Conservation (phyloP, 2,797 vertebrate species). For the Epinephelus malabaricus region DNA sequence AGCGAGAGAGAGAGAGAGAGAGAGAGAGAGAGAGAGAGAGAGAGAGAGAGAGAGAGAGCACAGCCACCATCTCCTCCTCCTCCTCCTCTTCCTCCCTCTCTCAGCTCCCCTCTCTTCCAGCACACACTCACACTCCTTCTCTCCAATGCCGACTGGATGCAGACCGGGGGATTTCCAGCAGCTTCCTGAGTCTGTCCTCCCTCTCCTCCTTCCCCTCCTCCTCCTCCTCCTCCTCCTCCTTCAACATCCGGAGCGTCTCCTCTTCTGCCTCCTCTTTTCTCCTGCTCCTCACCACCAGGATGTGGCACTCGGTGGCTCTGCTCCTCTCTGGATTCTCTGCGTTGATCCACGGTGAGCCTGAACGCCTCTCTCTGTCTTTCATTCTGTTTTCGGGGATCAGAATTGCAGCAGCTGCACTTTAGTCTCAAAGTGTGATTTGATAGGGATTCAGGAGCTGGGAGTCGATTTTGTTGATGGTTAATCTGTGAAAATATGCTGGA, state of each 20-base stretch:
- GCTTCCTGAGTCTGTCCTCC: constrained; percentile 65
- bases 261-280: constrained; percentile 58
- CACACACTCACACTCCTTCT: constrained; percentile 69
- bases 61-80: constrained; percentile 60
- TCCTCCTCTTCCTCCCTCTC: constrained; percentile 43
- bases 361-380: constrained; percentile 42
- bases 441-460: neutral
- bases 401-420: constrained; percentile 56
- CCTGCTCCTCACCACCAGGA: constrained; percentile 76
- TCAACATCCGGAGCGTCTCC: constrained; percentile 57
- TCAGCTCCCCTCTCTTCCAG: constrained; percentile 52
- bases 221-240: constrained; percentile 40
- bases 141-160: constrained; percentile 80
- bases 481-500: neutral
- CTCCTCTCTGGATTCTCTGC: constrained; percentile 85
- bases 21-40: constrained; percentile 13
- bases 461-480: neutral
- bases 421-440: constrained; percentile 36
- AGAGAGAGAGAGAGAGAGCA: constrained; percentile 36
- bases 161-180: constrained; percentile 74
- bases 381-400: constrained; percentile 34
- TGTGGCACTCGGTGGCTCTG: constrained; percentile 86
- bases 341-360: constrained; percentile 86
- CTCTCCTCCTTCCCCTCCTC: constrained; percentile 48
- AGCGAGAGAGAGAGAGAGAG: constrained; percentile 29